Evolutionary conservation across 2,888 invertebrate genomes (phyloP).

Genomic region (Ryuthela nishihirai): DNA sequence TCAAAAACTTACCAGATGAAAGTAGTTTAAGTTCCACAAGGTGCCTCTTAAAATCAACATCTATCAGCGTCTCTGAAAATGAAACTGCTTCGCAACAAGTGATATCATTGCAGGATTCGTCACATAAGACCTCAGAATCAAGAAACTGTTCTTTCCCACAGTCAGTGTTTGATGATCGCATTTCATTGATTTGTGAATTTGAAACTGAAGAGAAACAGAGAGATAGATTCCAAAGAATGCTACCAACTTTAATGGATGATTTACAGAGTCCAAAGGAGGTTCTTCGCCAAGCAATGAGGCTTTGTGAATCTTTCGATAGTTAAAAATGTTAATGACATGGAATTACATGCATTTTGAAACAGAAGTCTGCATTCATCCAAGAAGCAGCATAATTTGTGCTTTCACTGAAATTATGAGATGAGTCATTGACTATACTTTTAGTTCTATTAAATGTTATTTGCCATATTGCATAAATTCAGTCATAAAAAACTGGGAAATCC

Average conservation of each 20-base stretch:
- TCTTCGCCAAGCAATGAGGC: conserved; percentile 30
- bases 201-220: conserved; percentile 10
- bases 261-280: conserved; percentile 35
- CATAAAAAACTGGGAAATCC: too few relatives aligned
- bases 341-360: too few relatives aligned
- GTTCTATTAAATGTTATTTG: too few relatives aligned
- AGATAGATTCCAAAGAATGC: conserved; percentile 18
- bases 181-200: conserved; percentile 29
- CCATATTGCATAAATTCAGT: too few relatives aligned
- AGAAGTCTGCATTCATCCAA: too few relatives aligned
- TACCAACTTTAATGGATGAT: conserved; percentile 32
- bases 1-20: conserved; percentile 26
- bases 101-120: conserved; percentile 4
- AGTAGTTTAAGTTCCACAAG: conserved; percentile 29
- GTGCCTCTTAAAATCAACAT: conserved; percentile 16
- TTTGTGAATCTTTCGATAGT: conserved; percentile 28
- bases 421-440: too few relatives aligned
- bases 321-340: too few relatives aligned
- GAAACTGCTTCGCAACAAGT: not conserved
- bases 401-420: too few relatives aligned
- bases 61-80: conserved; percentile 6
- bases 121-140: conserved; percentile 8
- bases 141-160: not conserved
- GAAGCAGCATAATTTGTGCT: too few relatives aligned
- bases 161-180: conserved; percentile 1